Evolutionary conservation across 1,140 invertebrate species (phyloP).

Genomic region (Drosophila bipectinata): DNA sequence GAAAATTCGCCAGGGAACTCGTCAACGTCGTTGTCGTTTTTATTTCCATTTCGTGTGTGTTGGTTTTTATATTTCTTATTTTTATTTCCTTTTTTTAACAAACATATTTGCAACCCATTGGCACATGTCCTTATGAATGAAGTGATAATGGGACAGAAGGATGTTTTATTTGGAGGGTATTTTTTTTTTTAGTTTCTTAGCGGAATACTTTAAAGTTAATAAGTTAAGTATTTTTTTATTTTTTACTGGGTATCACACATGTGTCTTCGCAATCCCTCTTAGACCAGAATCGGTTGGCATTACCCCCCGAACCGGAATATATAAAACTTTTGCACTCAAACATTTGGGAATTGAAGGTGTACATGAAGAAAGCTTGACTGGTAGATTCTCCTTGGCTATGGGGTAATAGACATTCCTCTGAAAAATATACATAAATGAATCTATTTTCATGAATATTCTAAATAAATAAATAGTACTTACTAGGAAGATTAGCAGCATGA

Average conservation of each 20-base stretch:
- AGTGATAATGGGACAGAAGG: conserved; percentile 77
- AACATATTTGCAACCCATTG: conserved; percentile 71
- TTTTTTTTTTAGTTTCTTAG: conserved; percentile 13
- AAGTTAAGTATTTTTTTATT: not conserved
- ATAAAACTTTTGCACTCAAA: not conserved
- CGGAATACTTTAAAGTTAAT: not conserved
- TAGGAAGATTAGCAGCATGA: not conserved
- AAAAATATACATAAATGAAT: not conserved
- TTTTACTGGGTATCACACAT: not conserved
- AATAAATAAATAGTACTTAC: not conserved
- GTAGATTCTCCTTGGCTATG: not conserved
- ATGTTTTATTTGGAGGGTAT: conserved; percentile 1
- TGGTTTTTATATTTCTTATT: conserved; percentile 3
- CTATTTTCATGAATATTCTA: no score
- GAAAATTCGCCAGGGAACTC: conserved; percentile 59
- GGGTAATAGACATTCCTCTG: not conserved
- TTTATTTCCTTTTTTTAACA: conserved; percentile 6
- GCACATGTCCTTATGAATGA: conserved; percentile 83
- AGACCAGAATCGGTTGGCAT: conserved; percentile 6
- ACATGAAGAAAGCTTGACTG: not conserved
- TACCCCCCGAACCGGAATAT: conserved; percentile 3
- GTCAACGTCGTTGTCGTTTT: conserved; percentile 24
- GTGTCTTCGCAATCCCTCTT: not conserved
- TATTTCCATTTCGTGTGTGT: not conserved
- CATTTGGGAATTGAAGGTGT: not conserved